Percentiles rank a stretch among this genome's conserved stretches.
Evolutionary conservation across 1,140 invertebrate genomes (phyloP).

Genomic region (Lineus longissimus): DNA sequence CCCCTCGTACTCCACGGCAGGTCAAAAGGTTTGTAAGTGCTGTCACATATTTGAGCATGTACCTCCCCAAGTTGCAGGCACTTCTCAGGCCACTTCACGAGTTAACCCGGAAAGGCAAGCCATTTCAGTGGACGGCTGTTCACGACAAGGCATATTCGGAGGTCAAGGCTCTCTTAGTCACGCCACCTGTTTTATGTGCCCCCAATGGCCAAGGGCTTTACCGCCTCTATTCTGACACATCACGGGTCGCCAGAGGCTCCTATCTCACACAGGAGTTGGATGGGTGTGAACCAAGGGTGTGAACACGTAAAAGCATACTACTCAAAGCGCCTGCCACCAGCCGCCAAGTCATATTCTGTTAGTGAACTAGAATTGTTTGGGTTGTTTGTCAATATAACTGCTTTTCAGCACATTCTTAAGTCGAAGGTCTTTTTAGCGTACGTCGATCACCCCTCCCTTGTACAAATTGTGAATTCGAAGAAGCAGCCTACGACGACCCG

Average conservation of each 20-base stretch:
- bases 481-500: not conserved
- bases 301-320: not conserved
- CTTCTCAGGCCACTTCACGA: not conserved
- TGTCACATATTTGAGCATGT: not conserved
- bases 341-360: not conserved
- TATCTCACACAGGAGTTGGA: not conserved
- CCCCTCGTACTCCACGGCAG: not conserved
- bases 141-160: not conserved
- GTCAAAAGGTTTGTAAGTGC: not conserved
- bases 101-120: not conserved
- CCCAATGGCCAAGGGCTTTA: not conserved
- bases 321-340: not conserved
- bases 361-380: constrained; percentile 2
- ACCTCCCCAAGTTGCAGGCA: not conserved
- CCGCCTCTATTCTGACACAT: not conserved
- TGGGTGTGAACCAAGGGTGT: not conserved
- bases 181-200: constrained; percentile 4
- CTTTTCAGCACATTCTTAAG: not conserved
- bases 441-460: not conserved
- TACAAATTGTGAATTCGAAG: not conserved
- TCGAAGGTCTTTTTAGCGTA: not conserved
- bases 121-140: not conserved
- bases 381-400: not conserved
- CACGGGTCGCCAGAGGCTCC: not conserved
- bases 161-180: not conserved